Evolutionary conservation across 2,797 vertebrate species (phyloP).

Genomic region (Triplophysa yarkandensis): DNA sequence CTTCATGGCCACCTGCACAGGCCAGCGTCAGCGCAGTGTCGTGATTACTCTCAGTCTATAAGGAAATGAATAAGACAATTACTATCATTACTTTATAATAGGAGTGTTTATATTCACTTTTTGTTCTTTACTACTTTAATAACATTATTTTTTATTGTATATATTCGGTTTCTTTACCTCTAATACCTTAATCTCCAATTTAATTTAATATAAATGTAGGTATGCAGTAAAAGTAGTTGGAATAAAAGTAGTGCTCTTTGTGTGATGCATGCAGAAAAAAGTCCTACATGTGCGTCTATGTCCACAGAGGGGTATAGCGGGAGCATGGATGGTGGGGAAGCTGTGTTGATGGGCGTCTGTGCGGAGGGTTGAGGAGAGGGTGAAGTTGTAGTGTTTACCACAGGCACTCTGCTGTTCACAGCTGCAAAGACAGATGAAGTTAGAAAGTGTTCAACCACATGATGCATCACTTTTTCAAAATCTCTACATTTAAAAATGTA

Average conservation of each 20-base stretch:
- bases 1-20: constrained; percentile 96
- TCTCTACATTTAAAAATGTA: neutral
- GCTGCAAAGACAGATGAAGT: constrained; percentile 70
- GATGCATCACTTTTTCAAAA: neutral
- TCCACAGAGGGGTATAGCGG: constrained; percentile 95
- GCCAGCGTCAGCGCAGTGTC: constrained; percentile 98
- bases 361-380: constrained; percentile 83
- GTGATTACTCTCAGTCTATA: constrained; percentile 97
- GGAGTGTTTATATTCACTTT: neutral
- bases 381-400: constrained; percentile 85
- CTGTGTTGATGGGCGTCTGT: constrained; percentile 79
- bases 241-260: neutral
- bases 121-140: too few species aligned
- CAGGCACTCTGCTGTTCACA: constrained; percentile 93
- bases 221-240: too few species aligned
- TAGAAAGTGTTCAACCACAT: neutral
- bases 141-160: too few species aligned
- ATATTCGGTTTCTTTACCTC: too few species aligned
- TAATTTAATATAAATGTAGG: too few species aligned
- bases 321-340: constrained; percentile 85
- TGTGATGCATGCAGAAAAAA: neutral
- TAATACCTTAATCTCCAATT: too few species aligned
- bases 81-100: constrained; percentile 3
- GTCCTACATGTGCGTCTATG: constrained; percentile 96
- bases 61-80: neutral